phyloP scores from a whole-genome alignment of 2,888 invertebrate species.

The Flexamia atlantica region DNA sequence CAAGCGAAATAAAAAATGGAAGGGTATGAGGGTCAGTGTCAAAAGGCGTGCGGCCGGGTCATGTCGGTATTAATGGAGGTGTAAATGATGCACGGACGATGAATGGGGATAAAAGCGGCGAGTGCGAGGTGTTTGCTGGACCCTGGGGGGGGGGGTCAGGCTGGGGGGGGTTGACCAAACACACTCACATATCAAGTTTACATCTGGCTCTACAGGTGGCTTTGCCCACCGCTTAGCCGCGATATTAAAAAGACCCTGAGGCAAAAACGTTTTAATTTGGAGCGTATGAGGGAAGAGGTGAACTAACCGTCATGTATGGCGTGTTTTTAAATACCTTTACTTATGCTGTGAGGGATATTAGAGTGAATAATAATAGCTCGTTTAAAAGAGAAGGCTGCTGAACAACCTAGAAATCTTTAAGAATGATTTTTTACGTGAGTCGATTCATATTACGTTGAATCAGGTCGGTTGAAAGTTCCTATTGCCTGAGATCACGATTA shows the following conservation, averaged over 20 bases:
- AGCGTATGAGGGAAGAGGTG: not conserved
- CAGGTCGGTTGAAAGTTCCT: no score
- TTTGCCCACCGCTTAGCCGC: not conserved
- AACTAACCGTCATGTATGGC: no score
- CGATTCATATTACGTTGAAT: no score
- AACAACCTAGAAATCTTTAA: no score
- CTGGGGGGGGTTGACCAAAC: conserved; percentile 40
- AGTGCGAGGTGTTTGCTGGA: not conserved
- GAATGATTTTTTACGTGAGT: no score
- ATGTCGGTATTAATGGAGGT: conserved; percentile 34
- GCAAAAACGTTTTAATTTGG: not conserved
- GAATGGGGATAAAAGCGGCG: conserved; percentile 55
- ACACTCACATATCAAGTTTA: conserved; percentile 56
- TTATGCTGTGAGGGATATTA: no score
- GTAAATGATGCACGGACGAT: conserved; percentile 47
- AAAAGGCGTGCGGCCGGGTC: conserved; percentile 8
- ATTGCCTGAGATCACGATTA: no score
- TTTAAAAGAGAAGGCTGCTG: no score
- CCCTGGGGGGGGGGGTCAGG: conserved; percentile 3
- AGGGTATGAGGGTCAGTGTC: conserved; percentile 9
- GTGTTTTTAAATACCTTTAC: no score
- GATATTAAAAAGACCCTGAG: conserved; percentile 31
- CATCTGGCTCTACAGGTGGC: conserved; percentile 50
- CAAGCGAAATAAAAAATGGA: not conserved
- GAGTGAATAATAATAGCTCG: no score